phyloP scores from a whole-genome alignment of 1,140 invertebrate genomes.

The Coenobita brevimanus region DNA sequence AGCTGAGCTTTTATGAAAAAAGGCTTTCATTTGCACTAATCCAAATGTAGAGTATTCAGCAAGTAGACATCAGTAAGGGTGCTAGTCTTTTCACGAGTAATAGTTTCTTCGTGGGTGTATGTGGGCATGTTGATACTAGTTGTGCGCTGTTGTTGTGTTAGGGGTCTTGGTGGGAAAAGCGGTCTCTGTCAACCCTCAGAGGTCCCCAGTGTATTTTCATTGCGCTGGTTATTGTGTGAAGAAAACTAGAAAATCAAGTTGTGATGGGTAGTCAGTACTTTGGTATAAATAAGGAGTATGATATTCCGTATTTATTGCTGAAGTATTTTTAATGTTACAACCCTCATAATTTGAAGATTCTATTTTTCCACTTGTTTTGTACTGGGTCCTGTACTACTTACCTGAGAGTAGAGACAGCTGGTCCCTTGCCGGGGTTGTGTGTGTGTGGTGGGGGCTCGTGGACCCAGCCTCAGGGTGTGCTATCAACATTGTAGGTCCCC shows the following conservation, averaged over 20 bases:
- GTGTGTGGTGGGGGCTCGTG: constrained; percentile 48
- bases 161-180: constrained; percentile 60
- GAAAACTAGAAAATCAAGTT: constrained; percentile 7
- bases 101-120: constrained; percentile 51
- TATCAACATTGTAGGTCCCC: constrained; percentile 78
- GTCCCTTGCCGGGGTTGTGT: constrained; percentile 37
- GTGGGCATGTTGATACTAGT: constrained; percentile 59
- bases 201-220: constrained; percentile 24
- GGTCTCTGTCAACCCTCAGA: constrained; percentile 35
- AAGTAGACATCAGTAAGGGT: constrained; percentile 45
- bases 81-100: constrained; percentile 3
- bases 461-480: constrained; percentile 67
- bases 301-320: constrained; percentile 10
- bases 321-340: background rate
- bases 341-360: constrained; percentile 30
- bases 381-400: constrained; percentile 27
- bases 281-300: background rate
- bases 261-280: constrained; percentile 3
- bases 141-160: constrained; percentile 63
- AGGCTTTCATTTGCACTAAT: constrained; percentile 63
- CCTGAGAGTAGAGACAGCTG: constrained; percentile 51
- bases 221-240: constrained; percentile 4
- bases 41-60: constrained; percentile 57
- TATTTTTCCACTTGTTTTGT: constrained; percentile 7
- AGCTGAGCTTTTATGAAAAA: constrained; percentile 47